A percentile compares a stretch with the other conserved stretches of the same genome.
Conservation (phyloP, 2,888 invertebrate genomes). For the Drosophila putrida region DNA sequence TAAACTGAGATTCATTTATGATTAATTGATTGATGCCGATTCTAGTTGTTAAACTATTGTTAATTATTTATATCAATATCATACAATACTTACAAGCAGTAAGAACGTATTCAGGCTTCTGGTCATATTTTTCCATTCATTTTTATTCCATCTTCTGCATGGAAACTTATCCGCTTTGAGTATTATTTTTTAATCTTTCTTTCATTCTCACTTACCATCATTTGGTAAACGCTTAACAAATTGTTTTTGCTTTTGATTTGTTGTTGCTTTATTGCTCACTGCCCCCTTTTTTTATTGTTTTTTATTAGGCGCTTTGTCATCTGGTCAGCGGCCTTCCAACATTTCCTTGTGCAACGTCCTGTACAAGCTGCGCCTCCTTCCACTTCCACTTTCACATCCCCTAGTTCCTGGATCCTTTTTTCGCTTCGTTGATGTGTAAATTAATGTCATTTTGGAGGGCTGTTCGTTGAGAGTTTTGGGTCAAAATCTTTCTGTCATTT, state of each 20-base stretch:
- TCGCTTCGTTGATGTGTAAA: constrained; percentile 79
- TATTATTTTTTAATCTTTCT: constrained; percentile 13
- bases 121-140: background rate
- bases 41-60: background rate
- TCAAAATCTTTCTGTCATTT: constrained; percentile 53
- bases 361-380: constrained; percentile 24
- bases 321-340: constrained; percentile 49
- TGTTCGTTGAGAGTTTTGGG: constrained; percentile 68
- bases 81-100: background rate
- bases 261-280: constrained; percentile 27
- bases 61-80: background rate
- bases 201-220: constrained; percentile 20
- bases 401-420: constrained; percentile 19
- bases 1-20: no score
- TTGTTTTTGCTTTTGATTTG: constrained; percentile 45
- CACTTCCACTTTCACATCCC: background rate
- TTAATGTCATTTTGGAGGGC: constrained; percentile 77
- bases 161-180: constrained; percentile 4
- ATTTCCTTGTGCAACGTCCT: constrained; percentile 62
- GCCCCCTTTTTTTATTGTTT: constrained; percentile 51
- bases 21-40: no score
- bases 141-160: background rate
- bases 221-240: constrained; percentile 54
- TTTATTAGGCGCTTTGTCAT: constrained; percentile 70
- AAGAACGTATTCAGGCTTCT: background rate